Conservation (phyloP, 2,797 vertebrate genomes). For the Scolopax bukidnonensis region DNA sequence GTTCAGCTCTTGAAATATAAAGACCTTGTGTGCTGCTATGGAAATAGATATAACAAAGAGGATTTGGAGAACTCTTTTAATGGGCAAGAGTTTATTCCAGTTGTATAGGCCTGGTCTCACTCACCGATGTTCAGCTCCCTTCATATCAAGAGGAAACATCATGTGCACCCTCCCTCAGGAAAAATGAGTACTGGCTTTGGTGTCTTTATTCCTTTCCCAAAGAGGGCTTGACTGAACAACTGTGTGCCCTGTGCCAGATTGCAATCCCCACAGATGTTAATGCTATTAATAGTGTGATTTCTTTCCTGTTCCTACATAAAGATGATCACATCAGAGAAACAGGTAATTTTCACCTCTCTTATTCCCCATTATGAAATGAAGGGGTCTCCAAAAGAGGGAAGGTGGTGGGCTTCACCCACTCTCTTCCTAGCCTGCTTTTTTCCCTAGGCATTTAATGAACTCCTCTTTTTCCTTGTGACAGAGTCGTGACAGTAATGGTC, state of each 20-base stretch:
- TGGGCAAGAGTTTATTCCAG: neutral
- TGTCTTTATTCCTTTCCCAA: neutral
- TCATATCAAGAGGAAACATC: neutral
- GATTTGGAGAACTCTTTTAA: neutral
- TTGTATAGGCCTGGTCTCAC: neutral
- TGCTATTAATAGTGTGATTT: neutral
- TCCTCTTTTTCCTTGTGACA: neutral
- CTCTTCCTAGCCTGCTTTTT: neutral
- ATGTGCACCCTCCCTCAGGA: neutral
- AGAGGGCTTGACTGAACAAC: neutral
- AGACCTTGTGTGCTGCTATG: neutral
- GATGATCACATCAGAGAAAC: neutral
- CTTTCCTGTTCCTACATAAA: neutral
- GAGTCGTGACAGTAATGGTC: neutral
- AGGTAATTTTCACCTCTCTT: neutral
- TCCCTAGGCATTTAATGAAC: neutral
- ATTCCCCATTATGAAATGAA: neutral
- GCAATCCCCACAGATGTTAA: rapidly evolving
- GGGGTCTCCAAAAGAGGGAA: neutral
- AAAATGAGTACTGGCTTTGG: neutral
- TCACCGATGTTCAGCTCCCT: neutral
- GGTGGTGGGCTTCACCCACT: neutral
- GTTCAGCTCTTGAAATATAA: neutral
- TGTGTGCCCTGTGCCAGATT: rapidly evolving
- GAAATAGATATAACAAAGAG: neutral